Evolutionary conservation across 64 coral and sea anemone genomes (phyloP).

Genomic region (Actinia equina): DNA sequence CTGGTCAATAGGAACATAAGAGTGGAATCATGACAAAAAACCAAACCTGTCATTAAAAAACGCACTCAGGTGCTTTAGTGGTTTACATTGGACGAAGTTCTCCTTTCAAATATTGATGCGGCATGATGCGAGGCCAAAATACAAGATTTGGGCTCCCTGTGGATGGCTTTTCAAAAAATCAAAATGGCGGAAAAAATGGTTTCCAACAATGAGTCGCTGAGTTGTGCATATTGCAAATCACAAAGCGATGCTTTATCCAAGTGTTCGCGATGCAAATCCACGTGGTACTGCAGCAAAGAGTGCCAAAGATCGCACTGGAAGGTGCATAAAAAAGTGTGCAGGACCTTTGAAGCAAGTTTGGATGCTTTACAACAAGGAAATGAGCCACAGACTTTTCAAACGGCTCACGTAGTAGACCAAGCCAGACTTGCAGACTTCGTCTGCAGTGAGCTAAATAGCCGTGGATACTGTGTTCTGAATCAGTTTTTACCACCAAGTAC

Average conservation of each 20-base stretch:
- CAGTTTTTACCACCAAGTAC: conserved; percentile 38
- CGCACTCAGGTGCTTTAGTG: too few species aligned
- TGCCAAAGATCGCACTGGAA: conserved; percentile 87
- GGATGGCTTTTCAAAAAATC: not conserved
- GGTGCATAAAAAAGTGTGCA: conserved; percentile 58
- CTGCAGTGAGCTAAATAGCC: conserved; percentile 27
- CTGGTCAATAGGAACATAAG: too few species aligned
- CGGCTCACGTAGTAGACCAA: not conserved
- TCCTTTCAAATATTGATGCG: too few species aligned
- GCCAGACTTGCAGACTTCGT: conserved; percentile 58
- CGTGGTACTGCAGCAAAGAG: conserved; percentile 66
- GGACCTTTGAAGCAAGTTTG: not conserved
- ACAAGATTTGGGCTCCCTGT: not conserved
- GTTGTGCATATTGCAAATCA: conserved; percentile 57
- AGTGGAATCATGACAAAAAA: not conserved
- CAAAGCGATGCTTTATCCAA: conserved; percentile 36
- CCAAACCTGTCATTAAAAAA: not conserved
- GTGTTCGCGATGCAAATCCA: conserved; percentile 71
- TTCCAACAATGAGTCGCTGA: not conserved
- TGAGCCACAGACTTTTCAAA: not conserved
- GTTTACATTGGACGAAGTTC: too few species aligned
- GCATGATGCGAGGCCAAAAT: not conserved
- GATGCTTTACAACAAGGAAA: not conserved
- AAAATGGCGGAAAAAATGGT: conserved; percentile 39
- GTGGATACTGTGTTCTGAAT: conserved; percentile 62